Evolutionary conservation across 2,797 vertebrate genomes (phyloP), one percentile per base, ranked within the genome.

Genomic region (Etheostoma nigrum): DNA sequence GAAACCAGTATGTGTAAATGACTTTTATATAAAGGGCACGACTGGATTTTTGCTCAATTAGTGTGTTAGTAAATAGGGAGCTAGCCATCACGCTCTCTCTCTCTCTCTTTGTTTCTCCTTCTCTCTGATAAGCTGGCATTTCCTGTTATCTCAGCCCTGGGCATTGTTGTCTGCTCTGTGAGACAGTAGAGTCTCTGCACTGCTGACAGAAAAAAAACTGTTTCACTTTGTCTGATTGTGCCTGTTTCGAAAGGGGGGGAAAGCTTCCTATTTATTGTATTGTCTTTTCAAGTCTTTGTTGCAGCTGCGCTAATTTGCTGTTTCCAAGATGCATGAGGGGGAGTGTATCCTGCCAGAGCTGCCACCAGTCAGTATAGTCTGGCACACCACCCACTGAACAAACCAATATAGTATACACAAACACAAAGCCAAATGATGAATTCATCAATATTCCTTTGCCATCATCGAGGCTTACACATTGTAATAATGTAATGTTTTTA

Each of bases 111-210:
- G 81, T 76, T 79, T 71, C 82, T 74, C 86, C 68, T 73, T 81
- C 71, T 87, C 82, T 84, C 78, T 83, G 88, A 94, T 93, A 93
- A 93, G 90, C 89, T 93, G 93, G 92, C 89, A 94, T 94, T 95
- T 95, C 94, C 93, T 95, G 94, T 94, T 94, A 92, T 94, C 90
- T 93, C 81, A 79, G 88, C 88, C 72, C 62, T 82, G 81, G 86
- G 85, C 86, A 91, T 92, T 94, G 93, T 93, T 92, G 91, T 93
- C 90, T 88, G 85, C 85, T 78, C 77, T 86, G 81, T 87, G 84
- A 90, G 91, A 84, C 83, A 72, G 88, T 63, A 36, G 76, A 81
- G 76, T 79, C 83, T 79, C 86, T 79, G 88, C 85, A 53, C 79
- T 75, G 87, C 87, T 91, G 89, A 90, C 85, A 85, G 89, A 91